phyloP scores from a whole-genome alignment of 2,888 invertebrate genomes.

The Pherbina coryleti region DNA sequence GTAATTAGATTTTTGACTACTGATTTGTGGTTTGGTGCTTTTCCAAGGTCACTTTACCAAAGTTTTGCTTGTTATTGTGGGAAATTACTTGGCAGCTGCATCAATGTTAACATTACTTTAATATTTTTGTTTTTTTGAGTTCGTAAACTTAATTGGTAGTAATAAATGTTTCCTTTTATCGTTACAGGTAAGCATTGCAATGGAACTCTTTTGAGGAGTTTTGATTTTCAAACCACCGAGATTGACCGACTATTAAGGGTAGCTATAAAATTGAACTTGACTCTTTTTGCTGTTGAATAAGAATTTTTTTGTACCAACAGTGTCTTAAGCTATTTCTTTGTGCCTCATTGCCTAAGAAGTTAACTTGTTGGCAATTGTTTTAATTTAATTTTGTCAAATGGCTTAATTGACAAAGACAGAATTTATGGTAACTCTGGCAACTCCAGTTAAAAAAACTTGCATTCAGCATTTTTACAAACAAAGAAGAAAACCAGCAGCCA shows the following conservation, averaged over 20 bases:
- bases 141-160: background rate
- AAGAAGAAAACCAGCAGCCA: background rate
- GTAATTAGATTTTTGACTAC: conserved; percentile 30
- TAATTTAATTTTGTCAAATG: background rate
- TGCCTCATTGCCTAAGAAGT: background rate
- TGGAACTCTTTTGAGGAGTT: background rate
- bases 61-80: background rate
- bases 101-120: background rate
- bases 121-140: background rate
- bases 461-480: background rate
- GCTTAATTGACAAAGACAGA: background rate
- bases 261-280: too few species aligned
- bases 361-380: background rate
- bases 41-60: background rate
- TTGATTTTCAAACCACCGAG: too few species aligned
- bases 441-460: background rate
- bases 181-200: conserved; percentile 1
- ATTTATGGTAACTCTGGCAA: background rate
- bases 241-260: too few species aligned
- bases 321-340: background rate
- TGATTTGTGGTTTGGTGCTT: conserved; percentile 30
- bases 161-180: background rate
- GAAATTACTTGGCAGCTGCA: background rate
- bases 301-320: too few species aligned
- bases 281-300: too few species aligned